Conservation (phyloP, 2,797 vertebrate genomes). For the Sebastolobus altivelis region DNA sequence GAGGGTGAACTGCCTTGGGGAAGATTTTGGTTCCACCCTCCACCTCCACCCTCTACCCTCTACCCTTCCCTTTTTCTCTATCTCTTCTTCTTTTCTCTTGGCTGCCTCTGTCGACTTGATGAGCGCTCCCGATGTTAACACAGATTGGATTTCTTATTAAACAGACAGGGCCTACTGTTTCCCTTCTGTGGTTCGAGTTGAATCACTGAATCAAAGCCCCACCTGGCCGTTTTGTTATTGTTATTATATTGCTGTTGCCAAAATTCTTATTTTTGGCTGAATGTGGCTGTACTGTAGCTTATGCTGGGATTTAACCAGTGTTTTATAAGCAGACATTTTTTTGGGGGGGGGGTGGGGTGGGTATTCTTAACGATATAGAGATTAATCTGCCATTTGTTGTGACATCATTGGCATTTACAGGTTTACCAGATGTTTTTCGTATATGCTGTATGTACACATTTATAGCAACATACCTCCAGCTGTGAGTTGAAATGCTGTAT, state of each 20-base stretch:
- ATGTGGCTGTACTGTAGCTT: conserved; percentile 67
- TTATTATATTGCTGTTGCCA: conserved; percentile 51
- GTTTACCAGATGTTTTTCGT: conserved; percentile 50
- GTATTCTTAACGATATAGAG: conserved; percentile 33
- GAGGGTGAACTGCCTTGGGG: conserved; percentile 56
- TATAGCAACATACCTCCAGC: conserved; percentile 54
- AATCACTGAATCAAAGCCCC: conserved; percentile 44
- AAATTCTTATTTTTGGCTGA: conserved; percentile 60
- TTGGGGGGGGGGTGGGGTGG: neutral
- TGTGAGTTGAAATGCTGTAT: conserved; percentile 42
- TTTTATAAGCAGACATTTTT: conserved; percentile 49
- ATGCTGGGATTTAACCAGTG: conserved; percentile 58
- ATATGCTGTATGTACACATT: conserved; percentile 58
- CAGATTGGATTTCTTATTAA: conserved; percentile 73
- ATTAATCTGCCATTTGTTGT: conserved; percentile 62
- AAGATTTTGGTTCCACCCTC: conserved; percentile 24
- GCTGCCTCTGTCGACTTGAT: conserved; percentile 71
- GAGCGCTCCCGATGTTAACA: conserved; percentile 63
- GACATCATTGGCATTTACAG: conserved; percentile 55
- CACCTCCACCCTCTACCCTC: neutral
- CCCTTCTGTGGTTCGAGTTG: conserved; percentile 34
- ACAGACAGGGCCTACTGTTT: conserved; percentile 59
- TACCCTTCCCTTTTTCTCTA: conserved; percentile 31
- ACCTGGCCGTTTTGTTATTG: conserved; percentile 29
- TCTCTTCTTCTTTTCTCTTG: conserved; percentile 67